These are phyloP conservation scores for Cremastinae sp. DNA, from an alignment of 2,888 invertebrate genomes.

Conservation along the genomic window DNA sequence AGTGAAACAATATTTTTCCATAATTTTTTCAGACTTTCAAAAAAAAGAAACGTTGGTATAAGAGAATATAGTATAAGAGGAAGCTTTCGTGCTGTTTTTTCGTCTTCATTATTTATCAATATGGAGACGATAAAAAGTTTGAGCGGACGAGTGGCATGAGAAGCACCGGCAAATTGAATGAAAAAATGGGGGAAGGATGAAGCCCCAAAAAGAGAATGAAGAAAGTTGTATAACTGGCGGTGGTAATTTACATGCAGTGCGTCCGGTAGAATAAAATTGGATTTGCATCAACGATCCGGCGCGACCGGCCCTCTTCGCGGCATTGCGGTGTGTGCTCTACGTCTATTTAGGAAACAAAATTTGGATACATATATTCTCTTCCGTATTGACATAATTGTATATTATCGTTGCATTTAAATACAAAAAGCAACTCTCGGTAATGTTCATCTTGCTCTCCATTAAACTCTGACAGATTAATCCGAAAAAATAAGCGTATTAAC, in stretches of 20 bases:
- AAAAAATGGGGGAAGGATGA: slow-evolving; percentile 52
- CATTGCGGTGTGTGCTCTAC: slow-evolving; percentile 23
- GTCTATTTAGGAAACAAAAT: slow-evolving; percentile 4
- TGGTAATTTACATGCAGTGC: slow-evolving; percentile 57
- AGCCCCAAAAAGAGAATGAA: slow-evolving; percentile 55
- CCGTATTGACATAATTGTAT: slow-evolving; percentile 33
- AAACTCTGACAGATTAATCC: no score
- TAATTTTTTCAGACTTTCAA: no score
- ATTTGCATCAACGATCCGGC: slow-evolving; percentile 56
- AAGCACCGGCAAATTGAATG: slow-evolving; percentile 43
- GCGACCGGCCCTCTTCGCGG: slow-evolving; percentile 27
- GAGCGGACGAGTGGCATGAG: not conserved
- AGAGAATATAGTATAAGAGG: no score
- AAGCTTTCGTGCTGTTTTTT: no score
- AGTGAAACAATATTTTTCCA: no score
- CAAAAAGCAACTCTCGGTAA: no score
- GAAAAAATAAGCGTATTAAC: no score
- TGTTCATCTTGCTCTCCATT: no score
- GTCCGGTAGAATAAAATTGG: slow-evolving; percentile 61
- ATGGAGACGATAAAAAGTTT: not conserved
- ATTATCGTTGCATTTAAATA: no score
- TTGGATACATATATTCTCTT: slow-evolving; percentile 24
- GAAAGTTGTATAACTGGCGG: slow-evolving; percentile 44
- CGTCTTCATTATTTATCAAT: no score
- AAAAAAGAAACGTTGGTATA: no score